A percentile compares a stretch with the other conserved stretches of the same genome.
phyloP scores from a whole-genome alignment of 2,797 vertebrate species.

The Myoxocephalus aenaeus region DNA sequence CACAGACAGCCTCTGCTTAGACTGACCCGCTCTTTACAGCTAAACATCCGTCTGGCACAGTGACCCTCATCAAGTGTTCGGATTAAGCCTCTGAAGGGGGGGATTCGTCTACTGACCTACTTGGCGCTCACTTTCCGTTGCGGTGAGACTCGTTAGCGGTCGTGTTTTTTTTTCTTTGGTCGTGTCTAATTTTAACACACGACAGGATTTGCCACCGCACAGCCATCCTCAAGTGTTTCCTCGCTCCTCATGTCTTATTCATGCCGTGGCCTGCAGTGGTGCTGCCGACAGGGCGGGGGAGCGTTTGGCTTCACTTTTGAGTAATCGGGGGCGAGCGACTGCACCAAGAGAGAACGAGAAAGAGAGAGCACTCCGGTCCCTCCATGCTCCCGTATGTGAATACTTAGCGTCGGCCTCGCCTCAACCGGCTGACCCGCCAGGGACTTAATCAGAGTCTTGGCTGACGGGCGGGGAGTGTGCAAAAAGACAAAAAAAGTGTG shows the following conservation, averaged over 20 bases:
- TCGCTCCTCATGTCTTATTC: conserved; percentile 67
- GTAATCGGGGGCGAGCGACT: conserved; percentile 60
- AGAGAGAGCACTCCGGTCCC: conserved; percentile 33
- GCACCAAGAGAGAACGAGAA: conserved; percentile 3
- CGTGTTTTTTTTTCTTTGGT: not conserved
- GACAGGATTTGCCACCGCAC: conserved; percentile 61
- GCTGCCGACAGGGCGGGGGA: conserved; percentile 58
- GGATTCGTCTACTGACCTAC: conserved; percentile 64
- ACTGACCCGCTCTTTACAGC: conserved; percentile 7
- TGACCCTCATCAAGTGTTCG: conserved; percentile 27
- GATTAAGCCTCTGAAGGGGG: conserved; percentile 16
- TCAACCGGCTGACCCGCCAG: not conserved
- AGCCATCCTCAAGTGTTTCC: conserved; percentile 38
- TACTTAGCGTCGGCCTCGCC: conserved; percentile 32
- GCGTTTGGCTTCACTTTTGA: conserved; percentile 59
- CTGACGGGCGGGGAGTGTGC: conserved; percentile 43
- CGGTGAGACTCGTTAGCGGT: conserved; percentile 45
- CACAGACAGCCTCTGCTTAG: not conserved
- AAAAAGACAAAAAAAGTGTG: not conserved
- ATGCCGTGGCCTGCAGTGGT: conserved; percentile 68
- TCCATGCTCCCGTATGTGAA: conserved; percentile 39
- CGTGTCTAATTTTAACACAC: conserved; percentile 65
- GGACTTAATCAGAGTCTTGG: conserved; percentile 63
- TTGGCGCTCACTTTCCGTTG: conserved; percentile 57
- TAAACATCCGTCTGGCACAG: conserved; percentile 34